Base-by-base conservation (phyloP, 2,888 invertebrate species). In the Eledone cirrhosa region DNA sequence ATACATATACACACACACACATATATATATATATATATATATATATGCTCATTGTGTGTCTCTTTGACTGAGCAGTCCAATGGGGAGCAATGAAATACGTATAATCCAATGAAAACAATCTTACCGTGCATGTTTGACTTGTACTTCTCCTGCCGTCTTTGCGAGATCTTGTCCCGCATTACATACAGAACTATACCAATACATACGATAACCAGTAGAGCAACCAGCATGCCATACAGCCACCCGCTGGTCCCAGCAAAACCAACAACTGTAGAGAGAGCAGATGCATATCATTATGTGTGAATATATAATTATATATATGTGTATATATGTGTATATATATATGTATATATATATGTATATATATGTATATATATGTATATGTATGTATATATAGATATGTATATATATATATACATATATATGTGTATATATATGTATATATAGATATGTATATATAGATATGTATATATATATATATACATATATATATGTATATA, bases 181-280 rank as follows among this genome's bases (percentile, higher is more conserved):
- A 80, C 80, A 79, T 87, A 88, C 72, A 91, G 87, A 75, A 88
- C 80, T 27, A 89, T 82, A 7, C 88, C 82, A 31, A 89, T 84
- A 22, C 83, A 84, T 11, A 91, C 87, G 53, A 89, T 87, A 13
- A 91, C 82, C 7, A 89, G 83, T 11, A 90, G 82, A 1, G 89
- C 86, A 2, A 88, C 81, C 65, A 91, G 79, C 81, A 91, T 87
- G 16, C 90, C 90, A 24, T 91, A 86, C 84, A 91, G 91, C 91
- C 91, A 91, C 33, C 89, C 90, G 77, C 89, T 89, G 80, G 88
- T 89, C 74, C 90, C 87, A 41, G 85, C 85, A 63, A 81, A 83
- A 11, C 86, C 87, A 53, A 84, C 79, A 33, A 87, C 88, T 88
- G 84, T 27, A 85, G 80, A 14, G n/a, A 8, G 63, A 78, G 65